Conservation (phyloP, 2,888 invertebrate species). For the Penaeus monodon region DNA sequence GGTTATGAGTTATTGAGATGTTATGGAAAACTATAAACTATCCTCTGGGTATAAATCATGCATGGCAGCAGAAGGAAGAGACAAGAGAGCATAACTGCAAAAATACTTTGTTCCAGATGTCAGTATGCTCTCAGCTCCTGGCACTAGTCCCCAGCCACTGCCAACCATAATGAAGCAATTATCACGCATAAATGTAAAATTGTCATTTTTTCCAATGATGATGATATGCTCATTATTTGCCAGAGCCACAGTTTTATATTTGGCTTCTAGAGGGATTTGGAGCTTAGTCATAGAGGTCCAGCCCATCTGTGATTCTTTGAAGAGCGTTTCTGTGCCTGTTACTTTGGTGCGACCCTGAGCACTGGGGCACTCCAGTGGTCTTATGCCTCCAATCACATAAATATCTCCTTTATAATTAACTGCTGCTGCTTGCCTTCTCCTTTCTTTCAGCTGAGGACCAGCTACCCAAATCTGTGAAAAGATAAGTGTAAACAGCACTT, state of each 20-base stretch:
- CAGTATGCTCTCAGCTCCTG: slow-evolving; percentile 42
- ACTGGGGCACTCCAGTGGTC: slow-evolving; percentile 54
- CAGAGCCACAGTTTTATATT: slow-evolving; percentile 23
- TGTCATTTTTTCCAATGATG: slow-evolving; percentile 30
- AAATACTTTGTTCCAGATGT: slow-evolving; percentile 32
- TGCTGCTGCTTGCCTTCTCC: slow-evolving; percentile 45
- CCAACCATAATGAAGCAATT: slow-evolving; percentile 30
- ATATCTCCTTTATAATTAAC: slow-evolving; percentile 32
- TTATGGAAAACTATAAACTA: slow-evolving; percentile 7
- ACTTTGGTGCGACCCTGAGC: slow-evolving; percentile 44
- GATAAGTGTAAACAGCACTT: neutral
- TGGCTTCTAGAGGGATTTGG: slow-evolving; percentile 39
- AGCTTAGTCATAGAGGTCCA: slow-evolving; percentile 39
- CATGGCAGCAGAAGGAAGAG: slow-evolving; percentile 39
- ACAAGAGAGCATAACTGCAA: slow-evolving; percentile 34
- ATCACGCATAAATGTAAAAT: neutral
- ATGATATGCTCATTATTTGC: slow-evolving; percentile 25
- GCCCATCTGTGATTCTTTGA: slow-evolving; percentile 22
- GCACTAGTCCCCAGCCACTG: slow-evolving; percentile 33
- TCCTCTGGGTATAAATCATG: slow-evolving; percentile 35
- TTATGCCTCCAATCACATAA: slow-evolving; percentile 43
- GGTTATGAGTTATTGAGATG: neutral
- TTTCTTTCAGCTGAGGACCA: slow-evolving; percentile 46
- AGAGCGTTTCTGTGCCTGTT: slow-evolving; percentile 50
- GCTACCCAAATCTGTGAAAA: slow-evolving; percentile 46